Evolutionary conservation across 2,888 invertebrate species (phyloP).

Genomic region (Adela reaumurella): DNA sequence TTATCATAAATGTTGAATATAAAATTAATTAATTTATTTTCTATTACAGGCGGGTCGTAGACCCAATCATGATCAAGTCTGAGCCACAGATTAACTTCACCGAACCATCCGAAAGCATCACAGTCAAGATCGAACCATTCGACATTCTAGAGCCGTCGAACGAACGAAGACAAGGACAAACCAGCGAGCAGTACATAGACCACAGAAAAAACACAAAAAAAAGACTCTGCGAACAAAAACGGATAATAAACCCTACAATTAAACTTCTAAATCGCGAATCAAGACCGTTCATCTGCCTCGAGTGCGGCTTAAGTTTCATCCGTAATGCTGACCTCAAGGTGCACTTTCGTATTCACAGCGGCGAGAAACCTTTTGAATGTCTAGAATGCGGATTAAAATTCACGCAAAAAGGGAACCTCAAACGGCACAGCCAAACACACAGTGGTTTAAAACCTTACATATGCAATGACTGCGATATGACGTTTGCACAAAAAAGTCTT

Average conservation of each 20-base stretch:
- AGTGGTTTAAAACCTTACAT: constrained; percentile 33
- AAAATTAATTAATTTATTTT: too few species aligned
- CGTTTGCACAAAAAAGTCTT: background rate
- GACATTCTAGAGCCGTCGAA: too few species aligned
- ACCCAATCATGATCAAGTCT: too few species aligned
- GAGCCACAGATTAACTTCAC: too few species aligned
- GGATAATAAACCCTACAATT: background rate
- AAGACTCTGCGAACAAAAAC: background rate
- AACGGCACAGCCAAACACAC: constrained; percentile 35
- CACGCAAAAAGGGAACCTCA: constrained; percentile 36
- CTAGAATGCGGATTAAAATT: constrained; percentile 32
- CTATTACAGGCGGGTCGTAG: too few species aligned
- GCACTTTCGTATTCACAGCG: constrained; percentile 36
- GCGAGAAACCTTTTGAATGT: constrained; percentile 33
- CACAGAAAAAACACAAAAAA: background rate
- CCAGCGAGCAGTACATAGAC: background rate
- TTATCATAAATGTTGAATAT: too few species aligned
- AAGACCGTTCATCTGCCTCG: constrained; percentile 32
- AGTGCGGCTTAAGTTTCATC: constrained; percentile 34
- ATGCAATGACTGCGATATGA: constrained; percentile 29
- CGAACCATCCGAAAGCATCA: too few species aligned
- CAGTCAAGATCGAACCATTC: too few species aligned
- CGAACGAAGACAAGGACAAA: too few species aligned
- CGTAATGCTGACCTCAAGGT: constrained; percentile 37
- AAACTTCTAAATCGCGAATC: constrained; percentile 14